These are phyloP conservation scores for Geotrupes spiniger DNA, from an alignment of 2,888 invertebrate genomes.

Conservation along the genomic window DNA sequence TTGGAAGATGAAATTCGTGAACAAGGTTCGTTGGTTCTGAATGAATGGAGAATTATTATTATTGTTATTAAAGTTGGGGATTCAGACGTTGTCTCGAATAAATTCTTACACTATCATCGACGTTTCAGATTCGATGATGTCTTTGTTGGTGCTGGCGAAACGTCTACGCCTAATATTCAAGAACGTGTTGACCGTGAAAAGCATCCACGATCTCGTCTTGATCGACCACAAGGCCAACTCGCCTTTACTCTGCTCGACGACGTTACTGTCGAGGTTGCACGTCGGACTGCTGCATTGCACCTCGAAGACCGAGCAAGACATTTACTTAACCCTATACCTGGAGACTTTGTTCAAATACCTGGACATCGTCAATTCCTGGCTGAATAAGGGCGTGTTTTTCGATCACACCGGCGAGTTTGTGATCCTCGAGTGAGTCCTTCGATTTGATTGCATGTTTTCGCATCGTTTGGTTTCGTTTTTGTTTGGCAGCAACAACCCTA, in stretches of 20 bases:
- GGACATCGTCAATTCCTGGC: slow-evolving; percentile 42
- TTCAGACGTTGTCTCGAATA: no score
- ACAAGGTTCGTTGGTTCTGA: slow-evolving; percentile 37
- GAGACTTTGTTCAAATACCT: slow-evolving; percentile 44
- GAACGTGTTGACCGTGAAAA: slow-evolving; percentile 27
- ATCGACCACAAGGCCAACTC: slow-evolving; percentile 30
- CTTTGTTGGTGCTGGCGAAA: slow-evolving; percentile 38
- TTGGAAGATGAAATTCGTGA: slow-evolving; percentile 39
- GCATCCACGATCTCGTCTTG: slow-evolving; percentile 36
- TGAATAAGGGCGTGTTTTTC: slow-evolving; percentile 38
- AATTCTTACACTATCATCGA: background rate
- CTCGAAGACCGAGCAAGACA: slow-evolving; percentile 42
- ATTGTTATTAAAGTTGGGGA: background rate
- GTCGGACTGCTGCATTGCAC: slow-evolving; percentile 34
- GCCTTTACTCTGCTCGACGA: slow-evolving; percentile 33
- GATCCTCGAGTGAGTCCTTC: slow-evolving; percentile 35
- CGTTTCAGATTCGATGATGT: slow-evolving; percentile 41
- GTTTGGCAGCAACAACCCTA: slow-evolving; percentile 17
- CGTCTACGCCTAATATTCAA: slow-evolving; percentile 37
- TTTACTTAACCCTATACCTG: slow-evolving; percentile 42
- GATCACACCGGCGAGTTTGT: slow-evolving; percentile 43
- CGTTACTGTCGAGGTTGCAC: slow-evolving; percentile 38
- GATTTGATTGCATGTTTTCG: background rate
- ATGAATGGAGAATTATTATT: background rate
- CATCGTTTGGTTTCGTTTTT: slow-evolving; percentile 11